Evolutionary conservation across 2,797 vertebrate genomes (phyloP), one percentile per base, ranked within the genome.

Genomic region (Bovichtus diacanthus): DNA sequence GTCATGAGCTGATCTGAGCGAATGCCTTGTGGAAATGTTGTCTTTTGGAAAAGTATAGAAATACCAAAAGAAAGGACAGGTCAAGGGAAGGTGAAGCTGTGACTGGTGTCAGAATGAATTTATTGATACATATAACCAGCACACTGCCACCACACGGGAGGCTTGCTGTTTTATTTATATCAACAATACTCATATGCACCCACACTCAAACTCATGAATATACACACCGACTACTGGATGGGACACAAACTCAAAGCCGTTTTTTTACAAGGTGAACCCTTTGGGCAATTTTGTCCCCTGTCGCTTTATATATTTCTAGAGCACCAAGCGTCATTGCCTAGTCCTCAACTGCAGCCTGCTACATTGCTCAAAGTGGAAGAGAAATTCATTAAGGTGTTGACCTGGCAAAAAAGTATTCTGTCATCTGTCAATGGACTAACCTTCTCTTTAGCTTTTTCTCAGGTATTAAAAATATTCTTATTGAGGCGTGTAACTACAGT

Each of bases 301-400:
- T 89, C 72, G 46, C 79, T 85, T 90, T 82, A 50, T 34, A 83
- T 91, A 86, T 92, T 86, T 89, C 77, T 44, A 15, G 46, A 79
- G 3, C 61, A 75, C 38, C 54, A 61, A 62, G 80, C 68, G 78
- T 81, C 72, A 73, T 73, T 70, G 72, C 70, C 21, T 79, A 11
- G 4, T 70, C 60, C 72, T 80, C 61, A 67, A 74, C 54, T 59
- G 53, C 38, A 79, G 46, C 66, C 49, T 25, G 23, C 49, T 63
- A 6, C 34, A 43, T 39, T 56, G 58, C 54, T 80, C 68, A 72
- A 47, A 76, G 41, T 27, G 61, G 61, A 86, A 29, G 23, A 70
- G 49, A 56, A 64, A 79, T 69, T 80, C 50, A 75, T 56, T 50
- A 3, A 39, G 63, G 55, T 63, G 43, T 70, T 75, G 65, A 84